These are phyloP conservation scores for Setophaga kirtlandii DNA, from an alignment of 2,113 vertebrate species.

Conservation along the genomic window DNA sequence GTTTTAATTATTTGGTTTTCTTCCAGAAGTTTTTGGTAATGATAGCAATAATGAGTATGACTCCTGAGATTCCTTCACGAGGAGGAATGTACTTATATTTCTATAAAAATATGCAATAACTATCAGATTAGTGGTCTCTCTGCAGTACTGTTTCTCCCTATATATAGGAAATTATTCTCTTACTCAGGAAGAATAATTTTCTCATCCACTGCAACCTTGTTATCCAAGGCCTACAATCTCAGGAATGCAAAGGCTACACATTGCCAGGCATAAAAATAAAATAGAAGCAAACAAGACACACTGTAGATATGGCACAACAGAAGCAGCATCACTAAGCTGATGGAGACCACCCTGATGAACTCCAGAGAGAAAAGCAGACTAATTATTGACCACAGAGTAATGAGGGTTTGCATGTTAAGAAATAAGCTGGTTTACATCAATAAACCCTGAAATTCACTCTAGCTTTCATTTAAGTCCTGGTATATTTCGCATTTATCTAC, in stretches of 20 bases:
- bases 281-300: background rate
- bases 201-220: background rate
- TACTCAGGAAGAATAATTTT: background rate
- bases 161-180: background rate
- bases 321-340: background rate
- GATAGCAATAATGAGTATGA: background rate
- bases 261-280: background rate
- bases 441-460: background rate
- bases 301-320: background rate
- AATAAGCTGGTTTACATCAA: background rate
- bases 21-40: background rate
- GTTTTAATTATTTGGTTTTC: background rate
- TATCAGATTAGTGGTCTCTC: background rate
- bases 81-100: background rate
- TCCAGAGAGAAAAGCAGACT: background rate
- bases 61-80: background rate
- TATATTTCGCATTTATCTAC: background rate
- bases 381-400: background rate
- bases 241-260: background rate
- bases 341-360: background rate
- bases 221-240: background rate
- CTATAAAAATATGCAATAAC: background rate
- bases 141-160: background rate
- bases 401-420: background rate
- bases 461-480: background rate